phyloP scores from a whole-genome alignment of 2,797 vertebrate genomes.

The Typhlichthys subterraneus region DNA sequence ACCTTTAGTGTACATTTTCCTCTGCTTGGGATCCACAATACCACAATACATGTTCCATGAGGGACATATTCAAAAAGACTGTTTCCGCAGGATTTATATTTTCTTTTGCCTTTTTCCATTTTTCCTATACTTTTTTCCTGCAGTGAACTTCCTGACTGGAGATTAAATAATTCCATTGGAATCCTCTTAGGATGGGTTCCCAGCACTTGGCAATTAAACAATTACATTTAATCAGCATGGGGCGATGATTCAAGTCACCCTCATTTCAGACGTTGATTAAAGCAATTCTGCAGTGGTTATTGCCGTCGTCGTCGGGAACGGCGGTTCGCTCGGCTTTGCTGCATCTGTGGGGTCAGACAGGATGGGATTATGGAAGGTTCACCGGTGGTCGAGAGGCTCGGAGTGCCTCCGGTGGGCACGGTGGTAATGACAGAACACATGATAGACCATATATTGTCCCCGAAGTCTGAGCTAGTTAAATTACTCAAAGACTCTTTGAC shows the following conservation, averaged over 20 bases:
- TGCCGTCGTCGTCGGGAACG: conserved; percentile 72
- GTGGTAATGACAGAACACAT: conserved; percentile 67
- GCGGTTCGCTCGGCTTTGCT: conserved; percentile 74
- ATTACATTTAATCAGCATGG: conserved; percentile 84
- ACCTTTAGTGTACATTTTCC: conserved; percentile 22
- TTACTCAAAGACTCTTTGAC: conserved; percentile 72
- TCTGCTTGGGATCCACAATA: conserved; percentile 47
- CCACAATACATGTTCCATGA: conserved; percentile 70
- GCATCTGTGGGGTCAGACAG: conserved; percentile 62
- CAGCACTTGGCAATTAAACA: conserved; percentile 83
- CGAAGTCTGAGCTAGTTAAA: conserved; percentile 67
- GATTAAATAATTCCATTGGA: conserved; percentile 83
- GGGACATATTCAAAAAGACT: conserved; percentile 41
- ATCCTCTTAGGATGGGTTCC: conserved; percentile 81
- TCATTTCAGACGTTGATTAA: conserved; percentile 83
- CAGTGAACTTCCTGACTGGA: conserved; percentile 78
- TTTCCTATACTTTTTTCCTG: conserved; percentile 59
- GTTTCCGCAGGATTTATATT: conserved; percentile 47
- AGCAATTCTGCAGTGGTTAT: conserved; percentile 82
- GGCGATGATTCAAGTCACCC: conserved; percentile 80
- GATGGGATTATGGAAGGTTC: conserved; percentile 72
- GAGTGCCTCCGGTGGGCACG: conserved; percentile 64
- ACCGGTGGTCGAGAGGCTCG: conserved; percentile 54
- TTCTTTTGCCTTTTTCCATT: conserved; percentile 28
- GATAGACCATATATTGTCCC: conserved; percentile 64